These are phyloP conservation scores for Arvicanthis niloticus DNA, from an alignment of 2,113 vertebrate genomes.

Conservation along the genomic window DNA sequence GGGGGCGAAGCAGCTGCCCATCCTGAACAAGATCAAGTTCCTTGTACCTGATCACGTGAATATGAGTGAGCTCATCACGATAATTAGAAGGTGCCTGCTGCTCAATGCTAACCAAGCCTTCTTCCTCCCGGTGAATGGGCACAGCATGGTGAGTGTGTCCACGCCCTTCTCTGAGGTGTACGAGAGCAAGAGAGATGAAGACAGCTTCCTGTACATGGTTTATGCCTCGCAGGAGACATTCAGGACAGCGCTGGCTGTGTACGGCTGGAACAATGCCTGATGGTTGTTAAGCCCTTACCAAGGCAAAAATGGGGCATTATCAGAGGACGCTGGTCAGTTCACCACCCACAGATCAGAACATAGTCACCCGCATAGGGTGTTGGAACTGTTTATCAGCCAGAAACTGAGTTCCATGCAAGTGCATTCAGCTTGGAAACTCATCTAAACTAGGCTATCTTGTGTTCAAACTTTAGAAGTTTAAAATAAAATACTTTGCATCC, in stretches of 20 bases:
- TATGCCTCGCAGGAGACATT: conserved; percentile 99
- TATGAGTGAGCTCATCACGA: conserved; percentile 99
- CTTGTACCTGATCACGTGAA: conserved; percentile 98
- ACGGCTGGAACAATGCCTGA: conserved; percentile 63
- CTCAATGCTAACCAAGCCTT: conserved; percentile 99
- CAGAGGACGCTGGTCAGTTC: conserved; percentile 37
- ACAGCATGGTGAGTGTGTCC: conserved; percentile 99
- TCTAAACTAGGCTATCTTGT: conserved; percentile 79
- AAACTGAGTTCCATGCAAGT: conserved; percentile 72
- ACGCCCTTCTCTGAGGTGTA: conserved; percentile 96
- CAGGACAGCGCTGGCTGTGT: conserved; percentile 79
- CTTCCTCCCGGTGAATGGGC: conserved; percentile 98
- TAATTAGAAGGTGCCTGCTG: conserved; percentile 98
- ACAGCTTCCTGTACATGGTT: conserved; percentile 99
- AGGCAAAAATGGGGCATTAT: conserved; percentile 81
- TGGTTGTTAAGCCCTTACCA: conserved; percentile 68
- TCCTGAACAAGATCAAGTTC: conserved; percentile 99
- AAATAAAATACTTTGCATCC: conserved; percentile 82
- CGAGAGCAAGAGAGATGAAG: conserved; percentile 95
- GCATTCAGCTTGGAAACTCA: conserved; percentile 82
- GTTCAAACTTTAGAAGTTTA: conserved; percentile 76
- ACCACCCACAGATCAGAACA: conserved; percentile 27
- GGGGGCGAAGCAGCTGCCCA: conserved; percentile 97
- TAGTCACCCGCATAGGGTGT: conserved; percentile 42
- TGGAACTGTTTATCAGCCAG: conserved; percentile 63